phyloP scores from a whole-genome alignment of 2,888 invertebrate genomes.

The Ophion ellenae region DNA sequence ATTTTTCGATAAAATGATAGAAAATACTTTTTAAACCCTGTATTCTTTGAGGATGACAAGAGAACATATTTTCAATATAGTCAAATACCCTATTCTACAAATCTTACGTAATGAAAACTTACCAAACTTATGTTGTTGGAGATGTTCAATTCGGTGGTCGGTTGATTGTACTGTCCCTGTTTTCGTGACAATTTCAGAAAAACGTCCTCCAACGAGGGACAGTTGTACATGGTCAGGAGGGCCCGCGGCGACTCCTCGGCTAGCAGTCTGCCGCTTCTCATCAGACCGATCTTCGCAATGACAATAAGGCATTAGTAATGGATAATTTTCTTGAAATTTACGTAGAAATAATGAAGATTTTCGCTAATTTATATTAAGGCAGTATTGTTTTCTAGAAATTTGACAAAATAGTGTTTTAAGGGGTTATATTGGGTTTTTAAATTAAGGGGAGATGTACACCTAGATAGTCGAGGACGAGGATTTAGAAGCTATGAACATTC shows the following conservation, averaged over 20 bases:
- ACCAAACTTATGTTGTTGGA: conserved; percentile 91
- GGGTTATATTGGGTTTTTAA: no score
- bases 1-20: no score
- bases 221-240: conserved; percentile 92
- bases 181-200: conserved; percentile 95
- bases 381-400: no score
- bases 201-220: conserved; percentile 94
- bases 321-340: no score
- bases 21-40: no score
- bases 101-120: conserved; percentile 64
- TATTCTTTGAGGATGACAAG: no score
- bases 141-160: conserved; percentile 86
- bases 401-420: no score
- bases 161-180: conserved; percentile 85
- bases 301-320: neutral
- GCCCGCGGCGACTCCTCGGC: conserved; percentile 96
- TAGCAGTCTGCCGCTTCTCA: conserved; percentile 95
- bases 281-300: conserved; percentile 92
- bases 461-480: no score
- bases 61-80: no score
- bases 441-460: no score
- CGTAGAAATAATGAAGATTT: no score
- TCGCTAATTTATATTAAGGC: neutral
- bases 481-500: no score
- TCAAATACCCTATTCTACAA: neutral